phyloP scores from a whole-genome alignment of 2,797 vertebrate genomes.

The Oryzias sinensis region DNA sequence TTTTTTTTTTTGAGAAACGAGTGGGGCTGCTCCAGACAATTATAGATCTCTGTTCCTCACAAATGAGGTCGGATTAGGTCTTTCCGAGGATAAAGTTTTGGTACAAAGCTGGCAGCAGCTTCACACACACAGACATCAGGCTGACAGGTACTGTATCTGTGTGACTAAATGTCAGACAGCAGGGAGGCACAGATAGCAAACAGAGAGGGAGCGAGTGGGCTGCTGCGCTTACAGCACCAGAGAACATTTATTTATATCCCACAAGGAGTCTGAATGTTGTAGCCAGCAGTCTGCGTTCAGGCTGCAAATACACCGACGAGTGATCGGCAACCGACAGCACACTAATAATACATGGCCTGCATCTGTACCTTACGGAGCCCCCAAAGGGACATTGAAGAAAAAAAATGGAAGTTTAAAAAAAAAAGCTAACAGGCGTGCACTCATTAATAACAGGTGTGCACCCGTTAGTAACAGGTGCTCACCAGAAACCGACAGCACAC shows the following conservation, averaged over 20 bases:
- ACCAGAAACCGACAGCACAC: conserved; percentile 36
- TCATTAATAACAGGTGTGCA: too few species aligned
- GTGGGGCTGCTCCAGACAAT: conserved; percentile 61
- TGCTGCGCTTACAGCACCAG: conserved; percentile 43
- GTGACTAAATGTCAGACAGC: conserved; percentile 43
- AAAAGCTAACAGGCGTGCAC: too few species aligned
- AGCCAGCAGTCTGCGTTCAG: conserved; percentile 39
- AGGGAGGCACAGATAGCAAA: conserved; percentile 34
- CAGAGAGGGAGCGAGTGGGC: conserved; percentile 51
- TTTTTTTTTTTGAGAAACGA: conserved; percentile 63
- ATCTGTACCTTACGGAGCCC: conserved; percentile 15
- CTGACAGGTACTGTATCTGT: conserved; percentile 9
- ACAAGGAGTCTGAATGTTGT: conserved; percentile 41
- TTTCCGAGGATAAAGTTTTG: conserved; percentile 25
- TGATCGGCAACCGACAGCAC: conserved; percentile 42
- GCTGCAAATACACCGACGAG: conserved; percentile 25
- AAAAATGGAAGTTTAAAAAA: too few species aligned
- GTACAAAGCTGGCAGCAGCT: conserved; percentile 5
- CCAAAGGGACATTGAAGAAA: too few species aligned
- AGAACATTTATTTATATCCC: conserved; percentile 67
- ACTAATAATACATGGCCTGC: conserved; percentile 47
- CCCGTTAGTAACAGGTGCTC: too few species aligned
- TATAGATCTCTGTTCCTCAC: conserved; percentile 69
- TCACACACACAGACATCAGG: conserved; percentile 10
- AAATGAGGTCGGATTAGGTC: conserved; percentile 73